Conservation (phyloP, 2,797 vertebrate species). For the Acanthurus lineatus region DNA sequence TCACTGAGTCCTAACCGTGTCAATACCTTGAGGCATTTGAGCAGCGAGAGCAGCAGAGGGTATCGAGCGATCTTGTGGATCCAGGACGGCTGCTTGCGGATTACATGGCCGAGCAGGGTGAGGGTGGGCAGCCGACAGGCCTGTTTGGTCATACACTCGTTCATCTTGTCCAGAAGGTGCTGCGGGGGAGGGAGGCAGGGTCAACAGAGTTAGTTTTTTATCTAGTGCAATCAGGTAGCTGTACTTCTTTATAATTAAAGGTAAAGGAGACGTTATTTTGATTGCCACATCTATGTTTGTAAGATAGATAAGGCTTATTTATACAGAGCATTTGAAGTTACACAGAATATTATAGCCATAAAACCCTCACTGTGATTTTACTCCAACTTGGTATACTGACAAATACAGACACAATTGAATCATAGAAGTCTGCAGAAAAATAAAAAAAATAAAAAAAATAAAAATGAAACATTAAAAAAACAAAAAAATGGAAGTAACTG, state of each 20-base stretch:
- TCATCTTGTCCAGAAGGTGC: conserved; percentile 99
- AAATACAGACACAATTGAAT: neutral
- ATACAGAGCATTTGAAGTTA: no score
- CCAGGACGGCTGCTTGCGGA: conserved; percentile 97
- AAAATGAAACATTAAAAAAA: neutral
- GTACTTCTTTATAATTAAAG: neutral
- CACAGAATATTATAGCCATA: no score
- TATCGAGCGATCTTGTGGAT: conserved; percentile 98
- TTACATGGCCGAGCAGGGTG: conserved; percentile 94
- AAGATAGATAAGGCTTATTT: no score
- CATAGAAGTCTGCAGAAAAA: neutral
- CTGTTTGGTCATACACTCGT: conserved; percentile 95
- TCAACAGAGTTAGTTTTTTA: conserved; percentile 5
- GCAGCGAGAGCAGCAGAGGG: conserved; percentile 94
- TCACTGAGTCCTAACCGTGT: neutral
- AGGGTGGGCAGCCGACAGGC: conserved; percentile 93
- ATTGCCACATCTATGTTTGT: neutral
- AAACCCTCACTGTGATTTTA: neutral
- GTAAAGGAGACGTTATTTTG: neutral
- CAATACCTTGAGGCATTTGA: conserved; percentile 98
- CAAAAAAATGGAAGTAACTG: neutral
- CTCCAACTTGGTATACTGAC: neutral
- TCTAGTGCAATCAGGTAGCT: neutral
- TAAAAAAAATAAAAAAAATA: no score
- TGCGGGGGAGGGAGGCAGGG: conserved; percentile 53